phyloP scores from a whole-genome alignment of 37 sponge, comb jelly and placozoan genomes.

The Diacarnus erythraeanus region DNA sequence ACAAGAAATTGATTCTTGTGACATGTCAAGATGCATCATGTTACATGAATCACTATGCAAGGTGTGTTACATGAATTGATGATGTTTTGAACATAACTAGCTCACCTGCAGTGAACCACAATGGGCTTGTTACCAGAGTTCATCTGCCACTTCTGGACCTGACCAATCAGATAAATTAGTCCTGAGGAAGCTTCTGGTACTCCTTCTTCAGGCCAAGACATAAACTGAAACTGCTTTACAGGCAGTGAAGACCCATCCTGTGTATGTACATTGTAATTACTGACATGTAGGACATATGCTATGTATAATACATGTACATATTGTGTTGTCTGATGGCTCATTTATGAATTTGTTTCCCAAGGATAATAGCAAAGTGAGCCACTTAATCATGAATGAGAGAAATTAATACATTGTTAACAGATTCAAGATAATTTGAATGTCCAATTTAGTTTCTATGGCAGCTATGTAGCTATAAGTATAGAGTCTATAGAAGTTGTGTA shows the following conservation, averaged over 20 bases:
- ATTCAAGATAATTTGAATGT: too few species aligned
- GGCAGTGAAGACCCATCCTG: conserved; percentile 29
- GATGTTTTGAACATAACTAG: conserved; percentile 3
- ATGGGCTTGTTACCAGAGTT: conserved; percentile 69
- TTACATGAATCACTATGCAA: not conserved
- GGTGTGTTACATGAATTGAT: not conserved
- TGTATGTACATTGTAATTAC: too few species aligned
- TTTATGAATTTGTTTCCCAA: too few species aligned
- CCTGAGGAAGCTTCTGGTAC: conserved; percentile 57
- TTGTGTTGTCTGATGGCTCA: too few species aligned
- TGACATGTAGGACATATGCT: not conserved
- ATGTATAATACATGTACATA: not conserved
- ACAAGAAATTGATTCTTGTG: not conserved
- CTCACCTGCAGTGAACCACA: conserved; percentile 89
- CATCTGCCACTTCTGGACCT: conserved; percentile 88
- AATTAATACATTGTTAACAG: too few species aligned
- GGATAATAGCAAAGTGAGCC: not conserved
- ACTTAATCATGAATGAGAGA: too few species aligned
- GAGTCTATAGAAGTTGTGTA: too few species aligned
- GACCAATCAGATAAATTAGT: conserved; percentile 82
- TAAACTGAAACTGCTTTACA: conserved; percentile 88
- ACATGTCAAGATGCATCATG: too few species aligned
- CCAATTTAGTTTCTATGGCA: too few species aligned
- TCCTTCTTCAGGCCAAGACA: conserved; percentile 83
- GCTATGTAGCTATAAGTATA: too few species aligned